Evolutionary conservation across 2,797 vertebrate species (phyloP), one percentile per base, ranked within the genome.

Genomic region (Eulemur mongoz): DNA sequence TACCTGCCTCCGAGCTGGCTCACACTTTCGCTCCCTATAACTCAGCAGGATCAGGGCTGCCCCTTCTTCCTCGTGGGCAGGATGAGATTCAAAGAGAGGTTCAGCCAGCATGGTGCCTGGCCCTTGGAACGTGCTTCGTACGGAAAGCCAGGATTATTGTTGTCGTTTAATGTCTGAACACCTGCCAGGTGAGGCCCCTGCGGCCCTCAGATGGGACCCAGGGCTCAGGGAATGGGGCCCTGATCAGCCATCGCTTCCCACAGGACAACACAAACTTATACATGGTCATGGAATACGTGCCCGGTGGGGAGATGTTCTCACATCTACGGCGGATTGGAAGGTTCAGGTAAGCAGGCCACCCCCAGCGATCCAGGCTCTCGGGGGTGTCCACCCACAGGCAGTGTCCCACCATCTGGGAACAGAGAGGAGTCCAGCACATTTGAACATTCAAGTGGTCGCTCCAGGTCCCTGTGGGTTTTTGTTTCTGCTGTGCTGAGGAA

Each of bases 271-370:
- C 99, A 59, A 99, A 99, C 98, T 99, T 99, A 93, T 99, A 99
- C 98, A 99, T 99, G 99, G 99, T 99, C 98, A 99, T 99, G 99
- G 99, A 99, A 93, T 99, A 99, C 38, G 99, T 99, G 86, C 99
- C 99, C 9, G 99, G 99, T 27, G 99, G 99, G 78, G 99, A 99
- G 98, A 99, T 99, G 99, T 99, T 99, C 98, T 99, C 99, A 89
- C 99, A 99, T 98, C 98, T 99, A 97, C 99, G 99, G 96, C 98
- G 99, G 98, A 99, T 99, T 84, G 99, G 99, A 97, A 99, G 99
- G 97, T 99, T 99, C 99, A 98, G 98, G 98, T 98, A 65, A 97
- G 98, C 23, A 0, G 11, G 32, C 65, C 11, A 0, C 63, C 4
- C 48, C 15, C 30, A 11, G 50, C 48, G 12, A 20, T 52, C 14